A percentile compares a stretch with the other conserved stretches of the same genome.
These are phyloP conservation scores for Digitonthophagus gazella DNA, from an alignment of 2,888 invertebrate species.

Conservation along the genomic window DNA sequence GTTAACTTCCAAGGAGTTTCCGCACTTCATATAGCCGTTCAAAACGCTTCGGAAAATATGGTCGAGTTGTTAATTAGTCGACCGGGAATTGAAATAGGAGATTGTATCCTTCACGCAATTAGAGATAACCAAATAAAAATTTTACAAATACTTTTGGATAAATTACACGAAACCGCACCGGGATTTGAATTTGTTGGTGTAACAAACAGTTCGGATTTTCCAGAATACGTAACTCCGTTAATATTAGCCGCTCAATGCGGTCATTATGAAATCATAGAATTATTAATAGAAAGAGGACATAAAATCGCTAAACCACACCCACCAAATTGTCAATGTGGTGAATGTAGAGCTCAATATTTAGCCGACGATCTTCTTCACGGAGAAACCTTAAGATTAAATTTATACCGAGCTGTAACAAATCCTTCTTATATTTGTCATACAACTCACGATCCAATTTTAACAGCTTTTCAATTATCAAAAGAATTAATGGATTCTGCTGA, in stretches of 20 bases:
- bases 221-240: slow-evolving; percentile 66
- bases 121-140: slow-evolving; percentile 61
- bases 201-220: slow-evolving; percentile 59
- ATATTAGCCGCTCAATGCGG: slow-evolving; percentile 70
- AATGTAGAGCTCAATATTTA: slow-evolving; percentile 51
- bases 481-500: slow-evolving; percentile 60
- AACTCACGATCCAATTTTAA: slow-evolving; percentile 65
- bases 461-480: slow-evolving; percentile 61
- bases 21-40: slow-evolving; percentile 66
- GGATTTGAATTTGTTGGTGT: slow-evolving; percentile 52
- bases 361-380: slow-evolving; percentile 56
- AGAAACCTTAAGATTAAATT: slow-evolving; percentile 59
- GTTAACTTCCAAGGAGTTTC: slow-evolving; percentile 63
- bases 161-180: slow-evolving; percentile 46
- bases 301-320: slow-evolving; percentile 61
- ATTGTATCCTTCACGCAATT: slow-evolving; percentile 66
- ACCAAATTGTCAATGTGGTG: slow-evolving; percentile 56
- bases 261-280: slow-evolving; percentile 65
- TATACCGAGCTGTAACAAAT: slow-evolving; percentile 65
- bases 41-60: slow-evolving; percentile 60
- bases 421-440: slow-evolving; percentile 67
- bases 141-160: slow-evolving; percentile 57
- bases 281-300: slow-evolving; percentile 65
- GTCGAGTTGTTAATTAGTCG: slow-evolving; percentile 61
- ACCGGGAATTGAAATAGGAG: slow-evolving; percentile 63